A percentile compares a stretch with the other conserved stretches of the same genome.
These are phyloP conservation scores for Ceratosolen solmsi DNA, from an alignment of 1,140 invertebrate genomes.

Conservation along the genomic window DNA sequence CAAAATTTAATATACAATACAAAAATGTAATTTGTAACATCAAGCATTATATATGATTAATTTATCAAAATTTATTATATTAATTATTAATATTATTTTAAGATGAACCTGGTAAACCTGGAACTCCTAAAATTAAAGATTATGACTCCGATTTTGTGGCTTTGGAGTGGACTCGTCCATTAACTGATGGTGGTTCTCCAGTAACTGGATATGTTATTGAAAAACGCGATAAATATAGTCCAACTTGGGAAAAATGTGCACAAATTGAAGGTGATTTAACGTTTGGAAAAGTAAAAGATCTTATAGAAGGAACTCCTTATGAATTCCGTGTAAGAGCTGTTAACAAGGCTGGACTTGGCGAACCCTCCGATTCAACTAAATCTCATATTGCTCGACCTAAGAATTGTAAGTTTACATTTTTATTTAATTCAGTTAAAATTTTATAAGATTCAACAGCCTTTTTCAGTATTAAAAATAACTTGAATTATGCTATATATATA, in stretches of 20 bases:
- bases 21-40: too few relatives aligned
- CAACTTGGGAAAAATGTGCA: conserved; percentile 90
- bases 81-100: conserved; percentile 36
- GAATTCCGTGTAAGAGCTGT: conserved; percentile 95
- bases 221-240: conserved; percentile 93
- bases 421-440: conserved; percentile 18
- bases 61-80: background rate
- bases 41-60: background rate
- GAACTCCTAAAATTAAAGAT: conserved; percentile 90
- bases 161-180: conserved; percentile 92
- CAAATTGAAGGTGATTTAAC: conserved; percentile 89
- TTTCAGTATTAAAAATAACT: too few relatives aligned
- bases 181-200: conserved; percentile 89
- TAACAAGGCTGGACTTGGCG: conserved; percentile 94
- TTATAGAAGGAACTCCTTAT: conserved; percentile 92
- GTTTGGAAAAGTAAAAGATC: conserved; percentile 86
- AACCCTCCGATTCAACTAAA: conserved; percentile 90
- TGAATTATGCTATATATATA: too few relatives aligned
- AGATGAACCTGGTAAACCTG: conserved; percentile 89
- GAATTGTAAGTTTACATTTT: conserved; percentile 78
- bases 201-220: conserved; percentile 96
- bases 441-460: too few relatives aligned
- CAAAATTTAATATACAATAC: too few relatives aligned
- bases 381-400: conserved; percentile 93
- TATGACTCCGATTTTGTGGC: conserved; percentile 96